Conservation (phyloP, 2,888 invertebrate species). For the Andrena bucephala region DNA sequence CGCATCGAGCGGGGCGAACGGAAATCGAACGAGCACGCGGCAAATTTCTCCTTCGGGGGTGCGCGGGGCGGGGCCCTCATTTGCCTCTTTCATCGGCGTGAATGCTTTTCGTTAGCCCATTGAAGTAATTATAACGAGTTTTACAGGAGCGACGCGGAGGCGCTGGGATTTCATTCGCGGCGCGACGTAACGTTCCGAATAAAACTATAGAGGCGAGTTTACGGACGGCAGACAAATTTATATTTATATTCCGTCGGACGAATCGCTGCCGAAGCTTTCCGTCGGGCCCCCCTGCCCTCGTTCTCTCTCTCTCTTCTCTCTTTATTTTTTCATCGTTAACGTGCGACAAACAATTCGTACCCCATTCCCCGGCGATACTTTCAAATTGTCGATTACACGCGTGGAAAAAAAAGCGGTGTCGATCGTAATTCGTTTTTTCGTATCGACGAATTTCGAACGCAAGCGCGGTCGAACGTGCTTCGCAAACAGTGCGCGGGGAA, state of each 20-base stretch:
- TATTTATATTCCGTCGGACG: constrained; percentile 44
- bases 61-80: not conserved
- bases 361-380: constrained; percentile 29
- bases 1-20: constrained; percentile 2
- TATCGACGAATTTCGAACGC: constrained; percentile 5
- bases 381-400: constrained; percentile 33
- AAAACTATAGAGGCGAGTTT: constrained; percentile 34
- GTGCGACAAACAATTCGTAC: constrained; percentile 26
- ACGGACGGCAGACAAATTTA: constrained; percentile 40
- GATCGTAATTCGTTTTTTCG: constrained; percentile 24
- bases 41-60: not conserved
- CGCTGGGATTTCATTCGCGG: constrained; percentile 29
- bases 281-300: not conserved
- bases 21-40: constrained; percentile 1
- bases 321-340: constrained; percentile 21
- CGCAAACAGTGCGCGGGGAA: constrained; percentile 9
- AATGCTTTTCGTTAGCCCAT: constrained; percentile 18
- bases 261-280: constrained; percentile 8
- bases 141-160: not conserved
- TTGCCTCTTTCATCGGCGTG: constrained; percentile 10
- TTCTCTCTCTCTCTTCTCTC: not conserved
- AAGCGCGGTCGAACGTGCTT: not conserved
- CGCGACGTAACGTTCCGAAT: constrained; percentile 30
- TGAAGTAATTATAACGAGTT: constrained; percentile 32
- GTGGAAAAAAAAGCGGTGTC: constrained; percentile 1